These are phyloP conservation scores for Sphenodon punctatus DNA, from an alignment of 2,797 vertebrate species.

Conservation along the genomic window DNA sequence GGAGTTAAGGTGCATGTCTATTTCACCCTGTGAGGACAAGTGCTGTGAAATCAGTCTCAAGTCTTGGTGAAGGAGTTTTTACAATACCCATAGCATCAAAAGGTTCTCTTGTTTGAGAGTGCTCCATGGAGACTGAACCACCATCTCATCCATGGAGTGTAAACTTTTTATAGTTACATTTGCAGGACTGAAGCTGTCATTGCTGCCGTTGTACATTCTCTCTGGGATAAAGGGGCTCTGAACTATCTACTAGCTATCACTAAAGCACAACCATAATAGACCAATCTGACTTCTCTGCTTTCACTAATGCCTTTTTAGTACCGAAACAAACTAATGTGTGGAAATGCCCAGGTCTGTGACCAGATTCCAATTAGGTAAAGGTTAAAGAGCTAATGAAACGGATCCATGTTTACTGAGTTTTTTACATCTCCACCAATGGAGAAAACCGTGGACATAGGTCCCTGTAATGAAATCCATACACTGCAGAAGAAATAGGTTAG, in stretches of 20 bases:
- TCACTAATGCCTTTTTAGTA: too few species aligned
- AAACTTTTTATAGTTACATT: fast-evolving
- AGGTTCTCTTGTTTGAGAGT: neutral
- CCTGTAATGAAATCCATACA: neutral
- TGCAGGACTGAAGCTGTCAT: neutral
- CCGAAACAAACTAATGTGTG: too few species aligned
- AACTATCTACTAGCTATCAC: neutral
- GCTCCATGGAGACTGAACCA: neutral
- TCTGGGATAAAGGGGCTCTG: neutral
- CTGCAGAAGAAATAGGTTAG: neutral
- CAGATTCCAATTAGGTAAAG: neutral
- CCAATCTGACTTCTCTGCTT: neutral
- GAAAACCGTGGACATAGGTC: too few species aligned
- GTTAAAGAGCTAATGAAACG: too few species aligned
- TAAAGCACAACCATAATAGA: neutral
- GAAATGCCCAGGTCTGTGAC: neutral
- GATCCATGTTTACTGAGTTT: too few species aligned
- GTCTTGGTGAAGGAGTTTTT: neutral
- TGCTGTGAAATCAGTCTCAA: neutral
- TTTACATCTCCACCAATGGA: too few species aligned
- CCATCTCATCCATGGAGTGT: neutral
- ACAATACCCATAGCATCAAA: neutral
- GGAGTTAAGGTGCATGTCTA: too few species aligned
- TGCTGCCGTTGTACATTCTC: neutral
- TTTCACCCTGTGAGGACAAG: too few species aligned